A percentile compares a stretch with the other conserved stretches of the same genome.
phyloP scores from a whole-genome alignment of 1,140 invertebrate genomes.

The Drosophila aff. region DNA sequence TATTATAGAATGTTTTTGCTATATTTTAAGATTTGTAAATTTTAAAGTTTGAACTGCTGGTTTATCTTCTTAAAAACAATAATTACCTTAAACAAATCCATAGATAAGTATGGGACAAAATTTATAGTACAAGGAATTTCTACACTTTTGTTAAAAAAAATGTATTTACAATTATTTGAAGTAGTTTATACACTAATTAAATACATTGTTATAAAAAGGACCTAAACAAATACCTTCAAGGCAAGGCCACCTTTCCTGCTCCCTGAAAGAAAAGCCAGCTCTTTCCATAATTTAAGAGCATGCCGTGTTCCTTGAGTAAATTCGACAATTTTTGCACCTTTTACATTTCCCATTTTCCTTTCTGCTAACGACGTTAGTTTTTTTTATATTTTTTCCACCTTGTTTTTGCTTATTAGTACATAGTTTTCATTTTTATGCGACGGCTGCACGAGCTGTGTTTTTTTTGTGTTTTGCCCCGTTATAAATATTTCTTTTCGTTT shows the following conservation, averaged over 20 bases:
- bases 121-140: no score
- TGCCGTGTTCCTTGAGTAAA: constrained; percentile 20
- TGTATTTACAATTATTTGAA: not conserved
- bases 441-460: constrained; percentile 51
- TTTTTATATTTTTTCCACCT: constrained; percentile 45
- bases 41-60: no score
- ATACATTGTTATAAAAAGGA: no score
- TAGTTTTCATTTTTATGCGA: constrained; percentile 75
- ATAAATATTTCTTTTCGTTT: constrained; percentile 19
- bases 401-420: constrained; percentile 75
- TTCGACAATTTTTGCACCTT: constrained; percentile 6
- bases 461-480: constrained; percentile 18
- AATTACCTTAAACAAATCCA: no score
- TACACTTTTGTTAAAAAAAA: not conserved
- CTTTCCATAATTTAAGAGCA: constrained; percentile 19
- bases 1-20: no score
- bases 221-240: not conserved
- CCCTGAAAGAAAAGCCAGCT: not conserved
- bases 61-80: no score
- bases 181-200: not conserved
- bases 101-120: no score
- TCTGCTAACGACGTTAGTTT: constrained; percentile 64
- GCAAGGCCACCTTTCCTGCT: no score
- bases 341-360: constrained; percentile 46
- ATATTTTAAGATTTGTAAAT: no score